Evolutionary conservation across 2,888 invertebrate species (phyloP).

Genomic region (Unio pictorum): DNA sequence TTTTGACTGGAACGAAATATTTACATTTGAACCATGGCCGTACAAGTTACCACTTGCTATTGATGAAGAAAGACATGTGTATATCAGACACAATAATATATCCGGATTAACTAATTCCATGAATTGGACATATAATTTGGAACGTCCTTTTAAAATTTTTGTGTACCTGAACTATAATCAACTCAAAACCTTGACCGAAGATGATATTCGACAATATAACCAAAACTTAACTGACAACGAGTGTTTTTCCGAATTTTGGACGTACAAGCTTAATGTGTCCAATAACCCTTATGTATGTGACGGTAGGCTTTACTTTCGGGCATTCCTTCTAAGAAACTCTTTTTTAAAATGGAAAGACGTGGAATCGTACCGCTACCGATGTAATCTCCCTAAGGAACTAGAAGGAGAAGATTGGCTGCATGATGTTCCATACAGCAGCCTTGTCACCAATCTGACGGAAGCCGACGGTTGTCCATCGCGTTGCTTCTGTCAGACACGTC

Average conservation of each 20-base stretch:
- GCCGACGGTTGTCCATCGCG: slow-evolving; percentile 18
- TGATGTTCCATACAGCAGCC: slow-evolving; percentile 19
- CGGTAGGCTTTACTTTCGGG: slow-evolving; percentile 22
- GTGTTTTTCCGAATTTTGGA: slow-evolving; percentile 9
- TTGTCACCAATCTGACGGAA: slow-evolving; percentile 29
- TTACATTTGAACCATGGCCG: slow-evolving; percentile 42
- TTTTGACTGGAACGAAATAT: no score
- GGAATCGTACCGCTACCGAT: slow-evolving; percentile 28
- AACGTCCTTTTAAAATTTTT: slow-evolving; percentile 22
- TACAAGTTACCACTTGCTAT: slow-evolving; percentile 13
- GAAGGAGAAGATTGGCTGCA: slow-evolving; percentile 32
- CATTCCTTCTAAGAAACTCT: slow-evolving; percentile 15
- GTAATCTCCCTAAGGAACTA: slow-evolving; percentile 18
- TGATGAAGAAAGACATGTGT: slow-evolving; percentile 15
- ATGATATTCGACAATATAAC: slow-evolving; percentile 11
- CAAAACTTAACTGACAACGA: background rate
- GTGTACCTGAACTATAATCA: slow-evolving; percentile 28
- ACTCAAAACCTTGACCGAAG: slow-evolving; percentile 3
- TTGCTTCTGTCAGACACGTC: slow-evolving; percentile 38
- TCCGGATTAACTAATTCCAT: slow-evolving; percentile 24
- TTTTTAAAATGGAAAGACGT: slow-evolving; percentile 27
- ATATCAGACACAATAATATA: slow-evolving; percentile 28
- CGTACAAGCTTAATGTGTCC: slow-evolving; percentile 21
- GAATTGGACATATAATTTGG: slow-evolving; percentile 36
- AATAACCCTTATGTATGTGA: slow-evolving; percentile 37